These are phyloP conservation scores for Tapera naevia DNA, from an alignment of 2,797 vertebrate genomes.

Conservation along the genomic window DNA sequence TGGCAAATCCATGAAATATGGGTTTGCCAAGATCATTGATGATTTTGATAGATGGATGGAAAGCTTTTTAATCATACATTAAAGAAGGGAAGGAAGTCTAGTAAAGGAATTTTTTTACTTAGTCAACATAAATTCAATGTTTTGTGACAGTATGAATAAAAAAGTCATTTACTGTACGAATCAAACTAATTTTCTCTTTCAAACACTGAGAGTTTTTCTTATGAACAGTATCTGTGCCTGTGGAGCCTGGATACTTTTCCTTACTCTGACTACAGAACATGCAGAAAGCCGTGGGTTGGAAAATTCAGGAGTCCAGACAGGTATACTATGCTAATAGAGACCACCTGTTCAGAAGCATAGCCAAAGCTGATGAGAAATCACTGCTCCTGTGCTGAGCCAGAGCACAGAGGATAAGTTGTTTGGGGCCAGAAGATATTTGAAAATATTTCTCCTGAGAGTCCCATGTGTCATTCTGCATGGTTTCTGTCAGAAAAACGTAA, in stretches of 20 bases:
- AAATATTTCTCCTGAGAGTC: background rate
- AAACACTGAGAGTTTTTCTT: background rate
- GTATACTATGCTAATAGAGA: fast-evolving
- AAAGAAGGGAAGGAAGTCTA: background rate
- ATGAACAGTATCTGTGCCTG: background rate
- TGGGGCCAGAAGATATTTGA: background rate
- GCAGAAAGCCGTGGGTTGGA: background rate
- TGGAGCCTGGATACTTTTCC: background rate
- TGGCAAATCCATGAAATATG: background rate
- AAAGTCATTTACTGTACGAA: background rate
- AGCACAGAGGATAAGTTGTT: background rate
- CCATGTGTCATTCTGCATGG: background rate
- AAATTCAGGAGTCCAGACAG: fast-evolving
- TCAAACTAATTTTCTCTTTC: background rate
- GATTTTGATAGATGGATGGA: background rate
- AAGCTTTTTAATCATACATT: background rate
- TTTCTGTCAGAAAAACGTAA: background rate
- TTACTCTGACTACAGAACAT: background rate
- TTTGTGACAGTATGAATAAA: background rate
- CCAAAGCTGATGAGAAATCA: background rate
- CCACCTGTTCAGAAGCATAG: background rate
- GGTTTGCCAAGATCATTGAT: background rate
- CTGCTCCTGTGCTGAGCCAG: background rate
- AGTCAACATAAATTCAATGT: background rate
- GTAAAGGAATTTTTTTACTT: background rate